Percentiles rank a stretch among this genome's conserved stretches.
phyloP scores from a whole-genome alignment of 1,140 invertebrate genomes.

The Eumeta japonica region DNA sequence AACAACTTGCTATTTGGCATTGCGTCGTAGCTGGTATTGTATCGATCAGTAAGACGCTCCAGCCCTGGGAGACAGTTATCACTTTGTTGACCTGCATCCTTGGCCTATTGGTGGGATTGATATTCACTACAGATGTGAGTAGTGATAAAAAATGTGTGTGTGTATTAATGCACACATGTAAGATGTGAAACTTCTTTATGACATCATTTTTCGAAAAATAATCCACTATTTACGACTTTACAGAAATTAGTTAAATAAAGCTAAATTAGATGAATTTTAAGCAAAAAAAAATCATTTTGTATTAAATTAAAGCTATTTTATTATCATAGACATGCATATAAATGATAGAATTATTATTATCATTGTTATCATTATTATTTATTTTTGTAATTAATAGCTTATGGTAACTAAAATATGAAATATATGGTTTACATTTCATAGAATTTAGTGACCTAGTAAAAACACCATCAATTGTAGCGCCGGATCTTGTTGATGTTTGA shows the following conservation, averaged over 20 bases:
- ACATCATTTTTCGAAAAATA: not conserved
- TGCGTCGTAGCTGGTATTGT: conserved; percentile 79
- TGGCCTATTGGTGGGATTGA: conserved; percentile 80
- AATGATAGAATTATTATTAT: too few species aligned
- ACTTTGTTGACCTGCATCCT: conserved; percentile 83
- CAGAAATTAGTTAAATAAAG: not conserved
- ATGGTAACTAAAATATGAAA: too few species aligned
- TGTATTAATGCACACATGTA: not conserved
- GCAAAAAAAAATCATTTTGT: conserved; percentile 1
- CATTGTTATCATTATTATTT: too few species aligned
- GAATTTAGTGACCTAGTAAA: too few species aligned
- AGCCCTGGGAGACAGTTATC: conserved; percentile 80
- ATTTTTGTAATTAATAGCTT: too few species aligned
- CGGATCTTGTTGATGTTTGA: too few species aligned
- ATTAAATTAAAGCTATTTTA: not conserved
- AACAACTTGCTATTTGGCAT: conserved; percentile 78
- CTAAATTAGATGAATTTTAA: not conserved
- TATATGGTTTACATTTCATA: too few species aligned
- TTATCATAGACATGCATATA: too few species aligned
- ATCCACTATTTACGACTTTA: too few species aligned
- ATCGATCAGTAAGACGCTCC: conserved; percentile 71
- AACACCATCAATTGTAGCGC: too few species aligned
- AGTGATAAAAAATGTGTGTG: not conserved
- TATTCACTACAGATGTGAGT: conserved; percentile 84
- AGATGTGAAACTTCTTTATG: not conserved